phyloP scores from a whole-genome alignment of 1,140 invertebrate species.

The Drosophila pruinosa region DNA sequence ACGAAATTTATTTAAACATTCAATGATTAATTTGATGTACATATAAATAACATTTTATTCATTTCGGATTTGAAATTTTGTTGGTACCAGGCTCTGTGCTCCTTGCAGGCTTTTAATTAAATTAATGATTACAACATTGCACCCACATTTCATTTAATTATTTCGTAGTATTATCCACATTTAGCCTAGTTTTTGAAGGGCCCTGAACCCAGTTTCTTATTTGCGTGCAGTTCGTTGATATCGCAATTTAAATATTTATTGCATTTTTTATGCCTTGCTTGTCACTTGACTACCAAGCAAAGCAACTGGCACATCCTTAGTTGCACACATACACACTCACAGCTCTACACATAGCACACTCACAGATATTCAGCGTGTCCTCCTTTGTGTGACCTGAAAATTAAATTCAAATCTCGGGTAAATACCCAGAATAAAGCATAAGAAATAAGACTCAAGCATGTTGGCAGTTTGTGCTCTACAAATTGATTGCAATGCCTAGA shows the following conservation, averaged over 20 bases:
- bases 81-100: background rate
- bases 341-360: background rate
- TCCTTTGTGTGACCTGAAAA: slow-evolving; percentile 70
- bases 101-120: background rate
- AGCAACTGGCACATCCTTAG: slow-evolving; percentile 8
- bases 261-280: slow-evolving; percentile 70
- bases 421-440: slow-evolving; percentile 55
- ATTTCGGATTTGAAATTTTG: no score
- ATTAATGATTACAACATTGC: background rate
- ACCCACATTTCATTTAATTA: slow-evolving; percentile 49
- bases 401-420: slow-evolving; percentile 79
- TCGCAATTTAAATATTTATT: slow-evolving; percentile 79
- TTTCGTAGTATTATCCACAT: slow-evolving; percentile 58
- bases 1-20: background rate
- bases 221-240: slow-evolving; percentile 73
- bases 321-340: slow-evolving; percentile 1
- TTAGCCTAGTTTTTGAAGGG: slow-evolving; percentile 65
- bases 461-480: slow-evolving; percentile 33
- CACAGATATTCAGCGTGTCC: slow-evolving; percentile 15
- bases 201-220: slow-evolving; percentile 43
- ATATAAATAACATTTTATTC: no score
- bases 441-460: slow-evolving; percentile 22
- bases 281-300: slow-evolving; percentile 53
- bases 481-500: slow-evolving; percentile 53
- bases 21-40: no score